Evolutionary conservation across 2,113 vertebrate genomes (phyloP).

Genomic region (Mustela lutreola): DNA sequence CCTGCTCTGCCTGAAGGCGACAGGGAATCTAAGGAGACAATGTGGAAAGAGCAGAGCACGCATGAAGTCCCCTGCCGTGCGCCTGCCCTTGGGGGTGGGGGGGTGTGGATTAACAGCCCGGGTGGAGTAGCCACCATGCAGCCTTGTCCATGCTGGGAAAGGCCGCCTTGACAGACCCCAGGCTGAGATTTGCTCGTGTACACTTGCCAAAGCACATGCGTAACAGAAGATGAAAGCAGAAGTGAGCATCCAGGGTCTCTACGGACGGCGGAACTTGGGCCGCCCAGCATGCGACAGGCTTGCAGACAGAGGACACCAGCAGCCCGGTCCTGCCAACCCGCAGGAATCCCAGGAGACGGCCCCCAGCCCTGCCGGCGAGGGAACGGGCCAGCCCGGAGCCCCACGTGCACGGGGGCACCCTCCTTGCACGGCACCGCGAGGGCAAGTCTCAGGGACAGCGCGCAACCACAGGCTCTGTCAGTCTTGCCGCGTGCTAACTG

Average conservation of each 20-base stretch:
- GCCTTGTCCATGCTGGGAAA: not conserved
- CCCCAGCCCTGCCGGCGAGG: not conserved
- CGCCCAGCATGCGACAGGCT: rapidly evolving
- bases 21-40: not conserved
- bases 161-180: not conserved
- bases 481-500: not conserved
- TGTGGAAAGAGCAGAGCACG: not conserved
- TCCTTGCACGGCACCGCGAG: too few species aligned
- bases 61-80: not conserved
- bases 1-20: not conserved
- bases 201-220: not conserved
- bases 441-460: rapidly evolving
- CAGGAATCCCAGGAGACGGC: rapidly evolving
- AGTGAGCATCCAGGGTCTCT: not conserved
- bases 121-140: rapidly evolving
- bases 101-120: not conserved
- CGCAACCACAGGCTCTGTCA: rapidly evolving
- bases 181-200: rapidly evolving
- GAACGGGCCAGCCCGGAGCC: too few species aligned
- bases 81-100: not conserved
- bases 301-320: not conserved
- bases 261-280: not conserved
- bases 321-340: not conserved
- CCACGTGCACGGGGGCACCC: too few species aligned
- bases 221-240: not conserved